Conservation (phyloP, 2,113 vertebrate species). For the Aegithalos caudatus region DNA sequence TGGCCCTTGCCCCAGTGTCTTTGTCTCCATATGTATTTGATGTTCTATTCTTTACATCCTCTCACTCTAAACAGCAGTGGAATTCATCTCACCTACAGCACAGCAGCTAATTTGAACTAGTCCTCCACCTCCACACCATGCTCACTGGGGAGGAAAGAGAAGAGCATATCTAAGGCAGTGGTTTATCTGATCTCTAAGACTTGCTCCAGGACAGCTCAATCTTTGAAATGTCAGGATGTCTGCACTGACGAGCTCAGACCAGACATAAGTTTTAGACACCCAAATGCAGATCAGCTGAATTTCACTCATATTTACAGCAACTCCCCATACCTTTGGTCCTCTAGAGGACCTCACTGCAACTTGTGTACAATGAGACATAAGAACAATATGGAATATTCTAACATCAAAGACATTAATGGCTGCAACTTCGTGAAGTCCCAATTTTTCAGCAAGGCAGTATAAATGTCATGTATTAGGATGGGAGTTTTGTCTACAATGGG, state of each 20-base stretch:
- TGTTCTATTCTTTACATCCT: background rate
- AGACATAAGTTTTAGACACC: background rate
- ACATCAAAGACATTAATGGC: background rate
- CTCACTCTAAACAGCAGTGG: background rate
- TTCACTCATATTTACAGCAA: background rate
- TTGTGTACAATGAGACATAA: background rate
- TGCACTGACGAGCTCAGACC: background rate
- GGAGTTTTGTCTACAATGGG: background rate
- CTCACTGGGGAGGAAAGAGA: background rate
- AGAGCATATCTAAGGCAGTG: background rate
- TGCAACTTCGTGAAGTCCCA: background rate
- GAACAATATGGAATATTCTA: background rate
- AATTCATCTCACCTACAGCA: background rate
- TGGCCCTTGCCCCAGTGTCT: background rate
- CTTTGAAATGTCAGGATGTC: background rate
- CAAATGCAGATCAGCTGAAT: background rate
- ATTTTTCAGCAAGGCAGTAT: background rate
- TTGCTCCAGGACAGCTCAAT: background rate
- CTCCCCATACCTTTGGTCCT: background rate
- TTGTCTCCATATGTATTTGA: background rate
- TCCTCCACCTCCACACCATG: background rate
- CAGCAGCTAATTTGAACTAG: background rate
- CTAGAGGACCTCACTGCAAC: background rate
- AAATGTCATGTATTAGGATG: background rate
- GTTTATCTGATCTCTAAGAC: background rate